These are phyloP conservation scores for Coracopsis vasa DNA, from an alignment of 2,113 vertebrate species.

Conservation along the genomic window DNA sequence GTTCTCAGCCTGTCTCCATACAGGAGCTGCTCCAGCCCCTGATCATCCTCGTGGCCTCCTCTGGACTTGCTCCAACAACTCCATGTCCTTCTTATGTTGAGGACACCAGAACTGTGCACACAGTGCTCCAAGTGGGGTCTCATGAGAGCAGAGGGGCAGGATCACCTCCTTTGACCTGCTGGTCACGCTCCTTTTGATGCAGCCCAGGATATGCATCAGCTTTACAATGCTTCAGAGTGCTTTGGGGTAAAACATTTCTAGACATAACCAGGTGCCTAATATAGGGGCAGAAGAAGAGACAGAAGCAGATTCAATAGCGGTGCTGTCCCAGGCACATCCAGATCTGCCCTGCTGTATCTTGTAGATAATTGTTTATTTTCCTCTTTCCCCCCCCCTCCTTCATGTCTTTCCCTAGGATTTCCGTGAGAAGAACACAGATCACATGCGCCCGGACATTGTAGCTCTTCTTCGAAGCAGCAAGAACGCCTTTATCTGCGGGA, in stretches of 20 bases:
- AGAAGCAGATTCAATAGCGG: neutral
- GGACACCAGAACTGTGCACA: neutral
- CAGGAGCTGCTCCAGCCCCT: neutral
- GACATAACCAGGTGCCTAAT: neutral
- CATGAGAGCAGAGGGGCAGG: neutral
- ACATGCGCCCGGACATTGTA: constrained; percentile 97
- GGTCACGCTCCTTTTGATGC: neutral
- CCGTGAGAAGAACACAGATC: constrained; percentile 98
- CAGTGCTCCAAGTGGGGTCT: neutral
- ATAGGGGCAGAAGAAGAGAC: neutral
- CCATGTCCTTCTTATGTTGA: neutral
- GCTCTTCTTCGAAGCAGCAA: constrained; percentile 93
- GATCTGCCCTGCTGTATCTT: rapidly evolving
- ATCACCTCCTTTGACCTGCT: neutral
- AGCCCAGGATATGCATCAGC: neutral
- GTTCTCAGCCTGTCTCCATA: neutral
- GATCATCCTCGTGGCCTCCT: neutral
- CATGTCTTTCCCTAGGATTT: constrained; percentile 83
- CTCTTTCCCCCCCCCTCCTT: neutral
- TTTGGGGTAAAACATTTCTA: neutral
- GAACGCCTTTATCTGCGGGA: constrained; percentile 90
- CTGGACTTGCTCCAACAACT: neutral
- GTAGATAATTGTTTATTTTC: neutral
- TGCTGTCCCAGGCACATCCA: neutral
- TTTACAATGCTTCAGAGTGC: neutral